Conservation (phyloP, 2,888 invertebrate species). For the Euplexia lucipara region DNA sequence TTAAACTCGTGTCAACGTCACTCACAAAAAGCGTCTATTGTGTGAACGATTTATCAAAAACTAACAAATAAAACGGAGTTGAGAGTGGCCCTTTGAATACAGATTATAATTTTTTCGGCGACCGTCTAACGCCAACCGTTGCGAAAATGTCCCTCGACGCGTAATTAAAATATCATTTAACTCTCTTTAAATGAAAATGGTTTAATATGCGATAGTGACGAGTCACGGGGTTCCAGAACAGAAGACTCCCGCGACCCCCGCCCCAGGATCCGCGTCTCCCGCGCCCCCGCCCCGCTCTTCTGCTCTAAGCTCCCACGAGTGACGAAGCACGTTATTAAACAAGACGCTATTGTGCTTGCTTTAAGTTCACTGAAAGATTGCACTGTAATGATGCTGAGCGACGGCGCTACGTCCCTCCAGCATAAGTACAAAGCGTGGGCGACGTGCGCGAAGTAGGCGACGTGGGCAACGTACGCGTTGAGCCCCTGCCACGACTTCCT, state of each 20-base stretch:
- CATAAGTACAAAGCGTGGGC: not conserved
- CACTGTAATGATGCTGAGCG: constrained; percentile 39
- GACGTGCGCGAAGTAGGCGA: not conserved
- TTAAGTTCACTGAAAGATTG: constrained; percentile 72
- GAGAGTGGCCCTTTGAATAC: constrained; percentile 16
- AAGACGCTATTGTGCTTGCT: constrained; percentile 70
- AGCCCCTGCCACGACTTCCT: constrained; percentile 8
- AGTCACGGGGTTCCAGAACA: constrained; percentile 65
- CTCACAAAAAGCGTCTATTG: not conserved
- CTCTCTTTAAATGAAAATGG: constrained; percentile 68
- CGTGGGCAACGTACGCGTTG: not conserved
- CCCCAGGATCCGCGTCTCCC: not conserved
- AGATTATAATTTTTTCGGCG: constrained; percentile 17
- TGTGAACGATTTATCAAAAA: not conserved
- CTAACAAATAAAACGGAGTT: constrained; percentile 12
- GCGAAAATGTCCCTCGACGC: constrained; percentile 53
- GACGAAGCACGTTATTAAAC: constrained; percentile 72
- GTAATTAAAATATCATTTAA: constrained; percentile 74
- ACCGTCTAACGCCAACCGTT: constrained; percentile 19
- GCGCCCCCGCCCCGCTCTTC: not conserved
- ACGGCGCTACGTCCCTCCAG: constrained; percentile 1
- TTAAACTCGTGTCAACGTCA: not conserved
- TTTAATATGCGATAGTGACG: constrained; percentile 70
- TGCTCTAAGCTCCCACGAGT: constrained; percentile 34
- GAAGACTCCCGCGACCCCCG: not conserved